Evolutionary conservation across 2,113 vertebrate genomes (phyloP), one percentile per base, ranked within the genome.

Genomic region (Oncorhynchus tshawytscha): DNA sequence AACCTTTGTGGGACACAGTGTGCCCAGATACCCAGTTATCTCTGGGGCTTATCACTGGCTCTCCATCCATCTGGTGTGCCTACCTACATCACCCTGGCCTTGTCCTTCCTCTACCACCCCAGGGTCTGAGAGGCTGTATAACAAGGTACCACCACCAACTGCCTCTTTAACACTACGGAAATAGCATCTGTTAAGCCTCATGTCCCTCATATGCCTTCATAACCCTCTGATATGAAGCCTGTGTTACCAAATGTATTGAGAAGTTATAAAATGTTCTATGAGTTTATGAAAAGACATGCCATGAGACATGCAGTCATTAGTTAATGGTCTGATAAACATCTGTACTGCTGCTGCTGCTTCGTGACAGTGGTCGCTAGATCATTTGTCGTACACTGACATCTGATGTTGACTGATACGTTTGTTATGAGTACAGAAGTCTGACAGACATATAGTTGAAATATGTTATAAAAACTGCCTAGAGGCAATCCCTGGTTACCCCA

Each of bases 101-200:
- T 9, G 57, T 81, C 79, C 83, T 70, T 84, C 76, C 48, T 70
- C 49, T 54, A 24, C 68, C 67, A 79, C 74, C 29, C 74, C 67
- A 11, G 22, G 3, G 67, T 64, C 70, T 45, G 27, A 65, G 3
- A 65, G 13, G 62, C n/a, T 65, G 62, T 25, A 27, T 8, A 25
- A 16, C 24, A 65, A 65, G 2, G 9, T 16, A 31, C 15, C 11
- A 5, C 25, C 24, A 29, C 27, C 65, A 67, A 67, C 4, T 24
- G 49, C 8, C n/a, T 22, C n/a, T n/a, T 62, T 22, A 62, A 57
- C 20, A 57, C 54, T 6, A 57, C 20, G 3, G 4, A 20, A 57
- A 20, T 57, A 57, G 54, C 54, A 15, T 57, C 39, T 45, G 39
- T 45, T 45, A 45, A 45, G 39, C 39, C 39, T 45, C 39, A 45